Percentiles rank a stretch among this genome's conserved stretches.
Evolutionary conservation across 2,888 invertebrate genomes (phyloP).

Genomic region (Rhagonycha fulva): DNA sequence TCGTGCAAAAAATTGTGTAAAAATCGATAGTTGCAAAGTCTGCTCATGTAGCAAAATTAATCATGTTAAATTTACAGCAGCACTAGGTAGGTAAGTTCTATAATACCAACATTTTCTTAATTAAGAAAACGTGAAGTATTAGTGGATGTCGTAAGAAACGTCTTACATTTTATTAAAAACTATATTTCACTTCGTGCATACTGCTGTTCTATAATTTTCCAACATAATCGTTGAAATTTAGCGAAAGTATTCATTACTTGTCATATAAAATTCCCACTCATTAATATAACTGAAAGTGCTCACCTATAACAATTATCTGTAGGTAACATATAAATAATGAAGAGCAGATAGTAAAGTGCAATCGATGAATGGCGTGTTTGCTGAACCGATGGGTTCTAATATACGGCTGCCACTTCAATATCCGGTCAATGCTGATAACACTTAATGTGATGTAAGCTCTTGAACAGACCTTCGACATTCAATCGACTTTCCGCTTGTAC

Average conservation of each 20-base stretch:
- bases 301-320: background rate
- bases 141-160: slow-evolving; percentile 16
- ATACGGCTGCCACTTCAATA: slow-evolving; percentile 20
- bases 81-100: background rate
- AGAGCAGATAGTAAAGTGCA: slow-evolving; percentile 10
- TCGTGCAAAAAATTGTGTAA: background rate
- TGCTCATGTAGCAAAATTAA: background rate
- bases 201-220: slow-evolving; percentile 18
- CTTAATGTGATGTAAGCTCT: slow-evolving; percentile 10
- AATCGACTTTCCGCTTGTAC: slow-evolving; percentile 7
- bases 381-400: slow-evolving; percentile 13
- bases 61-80: background rate
- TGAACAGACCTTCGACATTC: slow-evolving; percentile 10
- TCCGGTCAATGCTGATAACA: slow-evolving; percentile 23
- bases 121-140: slow-evolving; percentile 25
- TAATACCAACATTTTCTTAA: slow-evolving; percentile 13
- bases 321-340: background rate
- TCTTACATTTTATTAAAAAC: slow-evolving; percentile 36
- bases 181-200: slow-evolving; percentile 32
- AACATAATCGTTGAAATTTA: slow-evolving; percentile 10
- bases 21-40: background rate
- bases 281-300: background rate
- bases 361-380: slow-evolving; percentile 12
- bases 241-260: slow-evolving; percentile 4
- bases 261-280: slow-evolving; percentile 10